phyloP scores from a whole-genome alignment of 2,888 invertebrate species.

The Campaea margaritaria region DNA sequence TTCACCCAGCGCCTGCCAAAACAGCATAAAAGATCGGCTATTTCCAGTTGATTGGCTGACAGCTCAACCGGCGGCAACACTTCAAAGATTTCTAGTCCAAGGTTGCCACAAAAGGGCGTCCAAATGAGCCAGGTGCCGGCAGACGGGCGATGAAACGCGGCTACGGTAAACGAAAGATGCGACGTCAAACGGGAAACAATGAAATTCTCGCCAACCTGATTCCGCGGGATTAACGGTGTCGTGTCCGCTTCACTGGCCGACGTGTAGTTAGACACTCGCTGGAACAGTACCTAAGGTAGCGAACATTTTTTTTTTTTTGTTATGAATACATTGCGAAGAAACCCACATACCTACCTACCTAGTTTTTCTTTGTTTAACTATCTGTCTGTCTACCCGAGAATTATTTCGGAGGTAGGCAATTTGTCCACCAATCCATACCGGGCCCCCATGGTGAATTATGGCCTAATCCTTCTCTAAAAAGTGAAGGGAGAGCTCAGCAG shows the following conservation, averaged over 20 bases:
- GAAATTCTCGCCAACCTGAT: slow-evolving; percentile 5
- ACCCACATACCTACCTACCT: too few relatives aligned
- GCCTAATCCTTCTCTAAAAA: too few relatives aligned
- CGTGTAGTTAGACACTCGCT: too few relatives aligned
- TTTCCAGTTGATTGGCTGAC: slow-evolving; percentile 8
- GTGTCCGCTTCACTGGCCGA: not conserved
- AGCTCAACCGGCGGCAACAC: slow-evolving; percentile 14
- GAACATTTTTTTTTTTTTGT: not conserved
- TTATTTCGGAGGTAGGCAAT: too few relatives aligned
- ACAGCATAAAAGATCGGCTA: slow-evolving; percentile 6
- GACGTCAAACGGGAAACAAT: not conserved
- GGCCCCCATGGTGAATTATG: too few relatives aligned
- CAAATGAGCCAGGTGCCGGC: slow-evolving; percentile 7
- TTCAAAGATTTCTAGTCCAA: slow-evolving; percentile 17
- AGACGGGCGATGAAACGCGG: not conserved
- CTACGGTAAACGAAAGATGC: not conserved
- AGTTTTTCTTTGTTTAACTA: too few relatives aligned
- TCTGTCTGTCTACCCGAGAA: too few relatives aligned
- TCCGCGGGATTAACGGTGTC: not conserved
- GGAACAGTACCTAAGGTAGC: not conserved
- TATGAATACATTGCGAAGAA: too few relatives aligned
- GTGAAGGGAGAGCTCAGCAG: too few relatives aligned
- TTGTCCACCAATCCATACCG: too few relatives aligned
- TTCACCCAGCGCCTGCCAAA: slow-evolving; percentile 1
- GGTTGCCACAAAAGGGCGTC: slow-evolving; percentile 2